Evolutionary conservation across 2,797 vertebrate genomes (phyloP), one percentile per base, ranked within the genome.

Genomic region (Diceros bicornis): DNA sequence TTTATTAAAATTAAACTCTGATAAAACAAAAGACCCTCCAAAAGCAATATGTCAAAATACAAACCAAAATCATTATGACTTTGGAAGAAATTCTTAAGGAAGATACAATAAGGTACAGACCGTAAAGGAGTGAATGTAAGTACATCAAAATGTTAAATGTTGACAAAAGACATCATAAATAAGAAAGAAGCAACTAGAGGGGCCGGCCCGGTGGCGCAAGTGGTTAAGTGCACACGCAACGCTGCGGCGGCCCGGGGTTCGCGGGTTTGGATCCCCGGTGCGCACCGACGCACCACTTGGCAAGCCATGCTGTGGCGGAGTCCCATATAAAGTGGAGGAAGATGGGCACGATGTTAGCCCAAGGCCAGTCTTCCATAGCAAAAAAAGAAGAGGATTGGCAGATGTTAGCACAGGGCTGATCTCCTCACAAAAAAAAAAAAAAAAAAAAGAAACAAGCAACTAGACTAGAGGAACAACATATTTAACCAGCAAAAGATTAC

Each of bases 61-160:
- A 81, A 85, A 74, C 34, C 44, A 74, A 92, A 81, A 66, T 41
- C 75, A 84, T 23, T 75, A 17, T 55, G 41, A 57, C 72, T 92
- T 75, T 52, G 75, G 13, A 91, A 92, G 14, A 88, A 85, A 61
- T 93, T 96, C 61, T 91, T 81, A 89, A 92, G 47, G 78, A 84
- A 79, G 41, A 82, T 18, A 50, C 17, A 83, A 68, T 64, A 47
- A 72, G 55, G 71, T 29, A 32, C 27, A 94, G 41, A 66, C 21
- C 12, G 9, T 23, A 72, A 82, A 55, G 13, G n/a, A 88, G 21
- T 57, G 12, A 81, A 41, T 17, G 5, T 44, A 89, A 85, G 11
- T 55, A 72, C 32, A 66, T 91, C 59, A 52, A 83, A 72, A 91
- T 72, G 37, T 47, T 66, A 79, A 78, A 34, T 84, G 41, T 47